Evolutionary conservation across 1,140 invertebrate genomes (phyloP).

Genomic region (Procambarus clarkii): DNA sequence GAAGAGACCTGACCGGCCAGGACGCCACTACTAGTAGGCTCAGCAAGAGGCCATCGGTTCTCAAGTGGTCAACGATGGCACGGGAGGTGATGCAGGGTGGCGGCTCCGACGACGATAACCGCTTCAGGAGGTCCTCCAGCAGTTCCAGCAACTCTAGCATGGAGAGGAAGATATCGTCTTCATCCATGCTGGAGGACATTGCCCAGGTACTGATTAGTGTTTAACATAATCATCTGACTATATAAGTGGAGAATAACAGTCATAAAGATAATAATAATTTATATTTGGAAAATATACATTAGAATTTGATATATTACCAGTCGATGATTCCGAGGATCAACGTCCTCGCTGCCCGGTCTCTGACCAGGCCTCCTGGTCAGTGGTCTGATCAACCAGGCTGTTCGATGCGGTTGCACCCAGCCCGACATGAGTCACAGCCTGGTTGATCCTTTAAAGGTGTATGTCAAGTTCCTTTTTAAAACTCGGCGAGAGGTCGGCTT

Average conservation of each 20-base stretch:
- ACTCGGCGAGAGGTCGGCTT: too few species aligned
- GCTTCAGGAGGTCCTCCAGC: conserved; percentile 16
- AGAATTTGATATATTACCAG: neutral
- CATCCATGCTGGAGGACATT: conserved; percentile 50
- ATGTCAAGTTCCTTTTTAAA: too few species aligned
- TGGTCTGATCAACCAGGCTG: too few species aligned
- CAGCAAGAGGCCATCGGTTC: conserved; percentile 23
- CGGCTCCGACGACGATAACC: neutral
- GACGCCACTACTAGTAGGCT: conserved; percentile 5
- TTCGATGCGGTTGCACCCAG: too few species aligned
- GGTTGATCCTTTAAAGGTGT: too few species aligned
- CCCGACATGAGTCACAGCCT: too few species aligned
- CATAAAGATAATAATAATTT: too few species aligned
- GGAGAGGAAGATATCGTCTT: conserved; percentile 44
- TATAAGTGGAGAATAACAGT: too few species aligned
- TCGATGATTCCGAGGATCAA: too few species aligned
- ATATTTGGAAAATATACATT: neutral
- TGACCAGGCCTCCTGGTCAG: too few species aligned
- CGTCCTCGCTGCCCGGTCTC: too few species aligned
- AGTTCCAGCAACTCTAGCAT: conserved; percentile 1
- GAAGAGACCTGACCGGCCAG: neutral
- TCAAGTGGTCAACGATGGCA: conserved; percentile 42
- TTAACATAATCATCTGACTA: too few species aligned
- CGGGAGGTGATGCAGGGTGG: conserved; percentile 31
- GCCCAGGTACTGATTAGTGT: conserved; percentile 19